Evolutionary conservation across 2,888 invertebrate species (phyloP).

Genomic region (Onthophagus sagittarius): DNA sequence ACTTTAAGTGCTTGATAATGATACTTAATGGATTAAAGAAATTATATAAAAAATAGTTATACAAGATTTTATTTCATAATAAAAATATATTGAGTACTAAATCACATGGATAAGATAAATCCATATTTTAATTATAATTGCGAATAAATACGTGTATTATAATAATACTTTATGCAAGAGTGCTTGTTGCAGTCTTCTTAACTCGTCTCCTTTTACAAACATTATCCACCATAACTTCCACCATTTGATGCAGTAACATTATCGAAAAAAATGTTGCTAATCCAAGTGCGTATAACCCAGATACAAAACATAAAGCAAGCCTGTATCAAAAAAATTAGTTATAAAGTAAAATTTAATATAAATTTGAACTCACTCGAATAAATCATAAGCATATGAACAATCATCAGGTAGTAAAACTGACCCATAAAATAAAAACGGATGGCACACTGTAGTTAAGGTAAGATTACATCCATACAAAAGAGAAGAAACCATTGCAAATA

Average conservation of each 20-base stretch:
- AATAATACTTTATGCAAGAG: neutral
- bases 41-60: no score
- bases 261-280: conserved; percentile 6
- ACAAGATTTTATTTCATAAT: no score
- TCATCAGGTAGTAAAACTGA: conserved; percentile 75
- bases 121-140: no score
- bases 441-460: conserved; percentile 82
- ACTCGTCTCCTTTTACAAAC: neutral
- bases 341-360: neutral
- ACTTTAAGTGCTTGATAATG: no score
- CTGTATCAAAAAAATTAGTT: conserved; percentile 20
- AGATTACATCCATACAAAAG: conserved; percentile 74
- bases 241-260: conserved; percentile 1
- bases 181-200: neutral
- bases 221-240: neutral
- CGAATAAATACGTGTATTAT: no score
- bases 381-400: conserved; percentile 79
- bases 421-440: conserved; percentile 66
- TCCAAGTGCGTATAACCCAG: conserved; percentile 24
- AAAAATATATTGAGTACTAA: no score
- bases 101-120: no score
- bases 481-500: conserved; percentile 62
- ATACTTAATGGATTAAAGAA: no score
- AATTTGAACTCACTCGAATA: conserved; percentile 63
- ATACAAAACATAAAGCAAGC: conserved; percentile 26